Evolutionary conservation across 1,140 invertebrate genomes (phyloP), one percentile per base, ranked within the genome.

Genomic region (Chionoecetes opilio): DNA sequence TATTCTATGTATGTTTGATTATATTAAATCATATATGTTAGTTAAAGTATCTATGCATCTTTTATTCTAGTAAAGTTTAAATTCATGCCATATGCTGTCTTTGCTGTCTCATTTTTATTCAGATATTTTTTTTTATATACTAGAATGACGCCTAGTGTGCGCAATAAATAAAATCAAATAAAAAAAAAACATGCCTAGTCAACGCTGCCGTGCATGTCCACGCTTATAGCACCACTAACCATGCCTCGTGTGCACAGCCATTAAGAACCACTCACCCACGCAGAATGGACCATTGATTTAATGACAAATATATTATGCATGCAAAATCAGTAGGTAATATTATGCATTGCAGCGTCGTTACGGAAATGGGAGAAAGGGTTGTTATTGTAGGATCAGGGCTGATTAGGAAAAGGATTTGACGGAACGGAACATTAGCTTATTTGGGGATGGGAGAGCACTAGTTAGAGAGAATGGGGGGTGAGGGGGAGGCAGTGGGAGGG

Each of bases 231-330:
- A 21, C 5, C 63, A 75, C n/a, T n/a, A 75, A n/a, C 63, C n/a
- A 75, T 75, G 21, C 26, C 21, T n/a, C 63, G 9, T 21, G 63
- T 75, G 63, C 21, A 75, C n/a, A n/a, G 63, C 63, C 63, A 75
- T 75, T 75, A 75, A 75, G 63, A 75, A n/a, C 63, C 63, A 75
- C n/a, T 75, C 63, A 75, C 63, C 63, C 63, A 75, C 63, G 21
- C 63, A 75, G 63, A 75, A 75, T 75, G 63, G 63, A n/a, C 63
- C 63, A 75, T 75, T 75, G 63, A 75, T 75, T 75, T 75, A n/a
- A 26, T 75, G 63, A 75, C 21, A n/a, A 21, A 75, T 75, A 6
- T n/a, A 75, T 75, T 75, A 75, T 75, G n/a, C 63, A 75, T n/a
- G 63, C n/a, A 75, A 75, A 75, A 75, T 75, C 63, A 26, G 21